Conservation (phyloP, 1,140 invertebrate species). For the Drosophila mojavensis region DNA sequence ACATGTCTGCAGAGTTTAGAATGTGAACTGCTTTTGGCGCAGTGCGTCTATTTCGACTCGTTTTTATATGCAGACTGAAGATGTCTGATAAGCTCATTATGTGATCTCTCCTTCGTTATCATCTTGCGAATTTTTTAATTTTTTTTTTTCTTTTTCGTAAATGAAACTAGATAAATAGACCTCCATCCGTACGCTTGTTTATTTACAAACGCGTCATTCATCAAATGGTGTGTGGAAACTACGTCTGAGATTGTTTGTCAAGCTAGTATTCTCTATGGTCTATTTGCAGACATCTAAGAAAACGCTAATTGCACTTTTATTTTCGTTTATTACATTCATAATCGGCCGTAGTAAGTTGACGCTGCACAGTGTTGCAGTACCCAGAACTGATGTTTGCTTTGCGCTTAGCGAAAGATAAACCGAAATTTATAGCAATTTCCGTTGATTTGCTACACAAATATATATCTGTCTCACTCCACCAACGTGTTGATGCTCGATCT, state of each 20-base stretch:
- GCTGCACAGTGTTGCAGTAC: background rate
- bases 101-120: constrained; percentile 56
- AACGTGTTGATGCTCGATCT: constrained; percentile 26
- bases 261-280: background rate
- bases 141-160: constrained; percentile 3
- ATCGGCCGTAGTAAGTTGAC: background rate
- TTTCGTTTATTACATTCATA: constrained; percentile 26
- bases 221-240: constrained; percentile 1
- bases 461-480: background rate
- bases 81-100: constrained; percentile 42
- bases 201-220: constrained; percentile 32
- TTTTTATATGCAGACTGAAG: constrained; percentile 61
- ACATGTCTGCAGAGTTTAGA: constrained; percentile 20
- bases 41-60: constrained; percentile 47
- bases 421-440: constrained; percentile 33
- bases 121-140: constrained; percentile 22
- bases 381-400: constrained; percentile 22
- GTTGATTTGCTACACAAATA: constrained; percentile 51
- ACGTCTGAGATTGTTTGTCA: background rate
- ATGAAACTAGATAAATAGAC: constrained; percentile 34
- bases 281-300: background rate
- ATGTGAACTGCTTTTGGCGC: constrained; percentile 62
- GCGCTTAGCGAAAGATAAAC: constrained; percentile 51
- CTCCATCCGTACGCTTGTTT: constrained; percentile 27
- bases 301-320: constrained; percentile 20